These are phyloP conservation scores for Volucella bombylans DNA, from an alignment of 2,888 invertebrate species.

Conservation along the genomic window DNA sequence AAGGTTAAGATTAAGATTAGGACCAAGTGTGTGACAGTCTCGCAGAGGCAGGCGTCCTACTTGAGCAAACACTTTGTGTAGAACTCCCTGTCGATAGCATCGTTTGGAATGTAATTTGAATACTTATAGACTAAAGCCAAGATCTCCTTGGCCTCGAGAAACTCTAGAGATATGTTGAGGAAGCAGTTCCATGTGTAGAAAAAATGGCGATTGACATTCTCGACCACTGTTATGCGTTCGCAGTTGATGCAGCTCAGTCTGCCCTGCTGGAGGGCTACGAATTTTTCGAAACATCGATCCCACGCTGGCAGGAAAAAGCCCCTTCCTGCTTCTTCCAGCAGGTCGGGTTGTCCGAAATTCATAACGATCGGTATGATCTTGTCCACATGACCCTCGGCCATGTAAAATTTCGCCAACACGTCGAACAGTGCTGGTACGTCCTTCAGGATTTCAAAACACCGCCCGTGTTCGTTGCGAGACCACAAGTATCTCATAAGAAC, in stretches of 20 bases:
- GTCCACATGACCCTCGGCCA: constrained; percentile 80
- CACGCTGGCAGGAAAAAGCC: constrained; percentile 78
- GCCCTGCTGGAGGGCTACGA: constrained; percentile 81
- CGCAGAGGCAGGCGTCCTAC: constrained; percentile 35
- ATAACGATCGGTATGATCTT: constrained; percentile 81
- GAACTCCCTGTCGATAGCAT: constrained; percentile 81
- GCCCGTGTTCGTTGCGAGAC: constrained; percentile 82
- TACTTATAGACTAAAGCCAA: constrained; percentile 81
- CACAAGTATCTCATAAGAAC: constrained; percentile 81
- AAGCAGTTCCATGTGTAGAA: constrained; percentile 82
- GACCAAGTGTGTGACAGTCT: constrained; percentile 25
- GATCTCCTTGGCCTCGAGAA: constrained; percentile 79
- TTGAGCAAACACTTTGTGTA: constrained; percentile 81
- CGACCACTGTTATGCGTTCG: constrained; percentile 78
- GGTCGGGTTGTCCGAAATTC: constrained; percentile 80
- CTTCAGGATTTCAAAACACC: constrained; percentile 81
- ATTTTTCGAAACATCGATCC: constrained; percentile 81
- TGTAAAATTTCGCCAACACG: constrained; percentile 81
- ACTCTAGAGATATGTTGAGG: constrained; percentile 80
- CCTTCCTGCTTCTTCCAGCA: constrained; percentile 80
- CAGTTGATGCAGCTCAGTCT: constrained; percentile 81
- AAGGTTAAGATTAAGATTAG: constrained; percentile 9
- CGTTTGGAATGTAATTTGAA: constrained; percentile 81
- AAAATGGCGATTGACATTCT: constrained; percentile 80
- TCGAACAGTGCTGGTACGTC: constrained; percentile 81